phyloP scores from a whole-genome alignment of 2,113 vertebrate genomes.

The Ciconia maguari region DNA sequence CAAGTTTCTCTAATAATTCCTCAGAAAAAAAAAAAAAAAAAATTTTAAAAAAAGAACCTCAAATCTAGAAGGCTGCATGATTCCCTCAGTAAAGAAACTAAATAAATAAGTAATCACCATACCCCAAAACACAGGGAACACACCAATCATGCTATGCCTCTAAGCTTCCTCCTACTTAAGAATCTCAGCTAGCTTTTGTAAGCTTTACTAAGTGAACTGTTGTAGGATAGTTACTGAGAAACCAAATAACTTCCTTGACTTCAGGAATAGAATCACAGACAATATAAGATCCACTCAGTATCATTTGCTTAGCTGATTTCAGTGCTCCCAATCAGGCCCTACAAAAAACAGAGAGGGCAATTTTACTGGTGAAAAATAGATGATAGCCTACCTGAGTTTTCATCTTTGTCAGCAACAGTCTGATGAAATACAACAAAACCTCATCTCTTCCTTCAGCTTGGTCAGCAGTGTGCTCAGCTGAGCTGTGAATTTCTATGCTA shows the following conservation, averaged over 20 bases:
- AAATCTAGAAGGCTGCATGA: background rate
- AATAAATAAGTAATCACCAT: background rate
- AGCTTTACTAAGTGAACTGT: background rate
- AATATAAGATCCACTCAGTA: rapidly evolving
- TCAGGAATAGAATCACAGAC: background rate
- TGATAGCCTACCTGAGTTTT: background rate
- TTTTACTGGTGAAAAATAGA: background rate
- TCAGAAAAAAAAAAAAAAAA: background rate
- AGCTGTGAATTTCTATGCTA: background rate
- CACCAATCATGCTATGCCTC: background rate
- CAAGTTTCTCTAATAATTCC: background rate
- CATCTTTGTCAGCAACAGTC: background rate
- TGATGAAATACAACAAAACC: background rate
- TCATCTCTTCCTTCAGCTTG: background rate
- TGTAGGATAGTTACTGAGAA: background rate
- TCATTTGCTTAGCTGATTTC: background rate
- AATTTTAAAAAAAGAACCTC: background rate
- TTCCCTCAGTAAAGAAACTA: background rate
- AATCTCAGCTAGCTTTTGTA: background rate
- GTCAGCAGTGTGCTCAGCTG: background rate
- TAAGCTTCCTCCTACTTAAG: background rate
- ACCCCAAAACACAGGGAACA: background rate
- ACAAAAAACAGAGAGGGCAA: background rate
- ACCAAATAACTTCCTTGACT: background rate
- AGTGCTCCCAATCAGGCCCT: background rate